A percentile compares a stretch with the other conserved stretches of the same genome.
phyloP scores from a whole-genome alignment of 2,797 vertebrate genomes.

The Sebastes matsubarae region DNA sequence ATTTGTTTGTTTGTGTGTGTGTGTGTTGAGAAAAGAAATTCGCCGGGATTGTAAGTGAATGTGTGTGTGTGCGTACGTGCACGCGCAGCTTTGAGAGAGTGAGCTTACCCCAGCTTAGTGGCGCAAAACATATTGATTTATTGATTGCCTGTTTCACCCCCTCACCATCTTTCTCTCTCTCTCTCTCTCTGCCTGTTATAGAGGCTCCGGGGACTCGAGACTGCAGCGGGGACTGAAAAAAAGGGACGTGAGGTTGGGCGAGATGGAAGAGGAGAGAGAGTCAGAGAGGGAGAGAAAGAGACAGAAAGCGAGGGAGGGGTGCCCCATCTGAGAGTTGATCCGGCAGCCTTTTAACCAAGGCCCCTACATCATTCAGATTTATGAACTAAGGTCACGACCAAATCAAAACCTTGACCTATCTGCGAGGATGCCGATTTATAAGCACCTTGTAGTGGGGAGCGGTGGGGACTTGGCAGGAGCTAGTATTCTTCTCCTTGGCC shows the following conservation, averaged over 20 bases:
- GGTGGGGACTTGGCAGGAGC: slow-evolving; percentile 74
- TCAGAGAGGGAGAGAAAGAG: slow-evolving; percentile 45
- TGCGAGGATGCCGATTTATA: slow-evolving; percentile 81
- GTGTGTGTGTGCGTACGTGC: slow-evolving; percentile 25
- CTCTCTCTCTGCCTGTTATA: slow-evolving; percentile 60
- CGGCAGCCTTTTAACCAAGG: slow-evolving; percentile 73
- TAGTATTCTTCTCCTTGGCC: slow-evolving; percentile 65
- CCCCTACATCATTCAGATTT: slow-evolving; percentile 86
- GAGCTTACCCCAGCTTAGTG: slow-evolving; percentile 80
- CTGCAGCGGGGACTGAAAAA: slow-evolving; percentile 70
- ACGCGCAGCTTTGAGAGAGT: slow-evolving; percentile 67
- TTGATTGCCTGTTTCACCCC: slow-evolving; percentile 82
- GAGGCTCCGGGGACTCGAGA: slow-evolving; percentile 66
- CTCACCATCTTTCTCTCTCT: slow-evolving; percentile 66
- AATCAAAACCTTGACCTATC: slow-evolving; percentile 87
- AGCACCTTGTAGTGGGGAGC: slow-evolving; percentile 73
- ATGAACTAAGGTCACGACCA: slow-evolving; percentile 85
- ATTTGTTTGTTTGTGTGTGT: slow-evolving; percentile 66
- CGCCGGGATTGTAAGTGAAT: slow-evolving; percentile 65
- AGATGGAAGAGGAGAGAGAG: slow-evolving; percentile 49
- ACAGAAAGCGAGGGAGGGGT: slow-evolving; percentile 52
- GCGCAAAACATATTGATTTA: slow-evolving; percentile 87
- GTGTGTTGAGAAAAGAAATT: slow-evolving; percentile 56
- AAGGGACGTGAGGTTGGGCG: slow-evolving; percentile 45
- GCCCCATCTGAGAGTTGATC: slow-evolving; percentile 72